phyloP scores from a whole-genome alignment of 2,888 invertebrate genomes.

The Leucoma salicis region DNA sequence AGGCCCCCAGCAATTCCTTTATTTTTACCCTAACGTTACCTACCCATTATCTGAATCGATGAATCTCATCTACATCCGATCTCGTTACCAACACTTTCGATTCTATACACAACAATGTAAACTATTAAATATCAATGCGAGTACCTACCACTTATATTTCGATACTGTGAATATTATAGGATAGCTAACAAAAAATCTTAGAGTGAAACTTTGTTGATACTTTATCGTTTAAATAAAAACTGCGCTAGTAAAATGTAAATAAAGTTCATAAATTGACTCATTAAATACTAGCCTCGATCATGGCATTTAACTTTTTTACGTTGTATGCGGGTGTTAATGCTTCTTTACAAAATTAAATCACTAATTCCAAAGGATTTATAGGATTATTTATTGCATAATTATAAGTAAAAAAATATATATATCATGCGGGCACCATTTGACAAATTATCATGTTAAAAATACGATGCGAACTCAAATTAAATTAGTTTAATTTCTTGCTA shows the following conservation, averaged over 20 bases:
- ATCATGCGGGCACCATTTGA: too few species aligned
- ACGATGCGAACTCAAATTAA: too few species aligned
- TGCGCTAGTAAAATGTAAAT: background rate
- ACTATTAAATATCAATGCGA: slow-evolving; percentile 15
- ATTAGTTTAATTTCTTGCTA: too few species aligned
- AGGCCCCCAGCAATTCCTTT: slow-evolving; percentile 66
- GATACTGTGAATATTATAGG: background rate
- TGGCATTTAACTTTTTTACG: background rate
- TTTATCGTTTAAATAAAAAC: background rate
- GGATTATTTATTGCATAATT: background rate
- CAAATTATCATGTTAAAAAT: too few species aligned
- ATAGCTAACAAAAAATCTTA: background rate
- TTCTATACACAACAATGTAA: slow-evolving; percentile 29
- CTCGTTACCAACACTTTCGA: slow-evolving; percentile 59
- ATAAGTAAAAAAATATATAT: too few species aligned
- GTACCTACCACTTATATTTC: slow-evolving; percentile 11
- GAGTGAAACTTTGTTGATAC: background rate
- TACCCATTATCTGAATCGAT: slow-evolving; percentile 59
- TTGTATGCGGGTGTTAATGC: background rate
- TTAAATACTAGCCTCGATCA: background rate
- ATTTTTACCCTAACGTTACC: slow-evolving; percentile 69
- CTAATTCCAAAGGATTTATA: background rate
- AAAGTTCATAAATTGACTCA: background rate
- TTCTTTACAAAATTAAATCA: background rate
- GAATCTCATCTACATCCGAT: slow-evolving; percentile 55